A percentile compares a stretch with the other conserved stretches of the same genome.
phyloP scores from a whole-genome alignment of 35 echinoderm and acorn worm genomes.

The Nesometra sesokonis region DNA sequence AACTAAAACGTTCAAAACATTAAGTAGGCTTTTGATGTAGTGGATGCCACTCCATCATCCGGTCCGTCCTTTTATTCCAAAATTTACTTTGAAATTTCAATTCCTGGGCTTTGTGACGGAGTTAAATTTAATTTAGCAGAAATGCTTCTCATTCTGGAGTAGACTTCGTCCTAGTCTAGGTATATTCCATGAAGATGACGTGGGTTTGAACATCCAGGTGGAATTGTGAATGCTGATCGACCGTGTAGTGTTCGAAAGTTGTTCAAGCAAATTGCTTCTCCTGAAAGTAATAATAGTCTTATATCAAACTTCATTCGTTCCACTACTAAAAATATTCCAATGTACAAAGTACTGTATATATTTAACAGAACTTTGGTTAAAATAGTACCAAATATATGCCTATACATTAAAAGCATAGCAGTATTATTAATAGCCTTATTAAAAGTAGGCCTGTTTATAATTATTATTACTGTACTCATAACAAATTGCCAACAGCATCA shows the following conservation, averaged over 20 bases:
- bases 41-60: no score
- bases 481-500: no score
- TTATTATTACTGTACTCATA: no score
- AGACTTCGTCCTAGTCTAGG: background rate
- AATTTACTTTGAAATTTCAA: no score
- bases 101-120: no score
- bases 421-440: no score
- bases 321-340: background rate
- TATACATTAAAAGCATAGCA: background rate
- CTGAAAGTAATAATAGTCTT: background rate
- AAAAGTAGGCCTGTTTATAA: no score
- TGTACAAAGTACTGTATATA: no score
- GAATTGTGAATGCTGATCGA: background rate
- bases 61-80: no score
- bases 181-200: background rate
- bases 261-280: background rate
- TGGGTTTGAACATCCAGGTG: background rate
- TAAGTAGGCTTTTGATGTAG: no score
- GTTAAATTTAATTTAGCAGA: background rate
- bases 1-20: no score
- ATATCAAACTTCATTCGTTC: background rate
- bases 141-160: background rate
- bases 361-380: no score
- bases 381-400: background rate
- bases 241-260: background rate